Evolutionary conservation across 2,888 invertebrate genomes (phyloP), one percentile per base, ranked within the genome.

Genomic region (Choreutis nemorana): DNA sequence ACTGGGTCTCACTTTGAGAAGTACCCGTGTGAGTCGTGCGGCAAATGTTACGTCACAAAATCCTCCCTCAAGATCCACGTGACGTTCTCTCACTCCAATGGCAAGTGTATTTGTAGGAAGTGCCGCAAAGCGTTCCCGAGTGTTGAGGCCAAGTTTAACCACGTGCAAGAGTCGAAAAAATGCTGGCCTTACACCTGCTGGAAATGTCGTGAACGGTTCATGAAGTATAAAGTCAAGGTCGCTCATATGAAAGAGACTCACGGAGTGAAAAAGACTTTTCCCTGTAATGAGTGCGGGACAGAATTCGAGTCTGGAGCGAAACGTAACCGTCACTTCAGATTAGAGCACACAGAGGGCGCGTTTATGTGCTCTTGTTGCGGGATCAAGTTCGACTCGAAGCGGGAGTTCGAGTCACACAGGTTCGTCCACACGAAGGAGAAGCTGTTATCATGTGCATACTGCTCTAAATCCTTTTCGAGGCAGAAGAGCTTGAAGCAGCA

Each of bases 381-480:
- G 0, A 50, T 60, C 0, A 71, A 68, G 36, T 82, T 80, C 34
- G 67, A 61, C 26, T 55, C 56, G 0, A 73, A 73, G 31, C 57
- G 70, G 9, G 55, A 54, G 29, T 43, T 82, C n/a, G 58, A 67
- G 6, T 64, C 66, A 8, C 82, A 82, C 35, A 53, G 64, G 50
- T 56, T 75, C 1, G 60, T 62, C 1, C 81, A 82, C 39, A 73
- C 77, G 0, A 71, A 67, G 6, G 68, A 68, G 28, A 78, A 73
- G 34, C 53, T 63, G 1, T 81, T 68, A 31, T 47, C 59, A 8
- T 82, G 82, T 35, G 50, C 55, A n/a, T 55, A 71, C 1, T 82
- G 82, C 31, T 43, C 60, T 0, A 81, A 80, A 31, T 43, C 50
- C 1, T 75, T 73, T 37, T 50, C 57, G 2, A 48, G 67, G 12